Conservation (phyloP, 2,113 vertebrate species). For the Anarhynchus alexandrinus region DNA sequence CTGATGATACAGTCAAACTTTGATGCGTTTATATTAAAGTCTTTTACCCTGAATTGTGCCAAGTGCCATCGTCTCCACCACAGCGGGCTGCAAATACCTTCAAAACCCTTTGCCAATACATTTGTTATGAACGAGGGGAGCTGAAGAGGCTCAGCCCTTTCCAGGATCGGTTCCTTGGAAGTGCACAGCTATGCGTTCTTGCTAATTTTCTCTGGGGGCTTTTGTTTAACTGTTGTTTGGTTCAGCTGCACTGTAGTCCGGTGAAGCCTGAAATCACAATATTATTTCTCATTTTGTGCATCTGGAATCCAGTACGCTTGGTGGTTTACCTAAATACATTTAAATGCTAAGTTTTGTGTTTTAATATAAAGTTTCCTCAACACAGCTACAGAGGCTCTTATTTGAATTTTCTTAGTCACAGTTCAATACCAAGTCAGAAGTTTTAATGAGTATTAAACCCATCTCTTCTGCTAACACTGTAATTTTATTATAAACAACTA, state of each 20-base stretch:
- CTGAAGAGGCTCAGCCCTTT: not conserved
- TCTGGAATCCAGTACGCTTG: constrained; percentile 52
- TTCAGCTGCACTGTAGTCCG: constrained; percentile 12
- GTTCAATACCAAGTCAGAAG: not conserved
- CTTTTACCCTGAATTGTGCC: not conserved
- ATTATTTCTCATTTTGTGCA: constrained; percentile 63
- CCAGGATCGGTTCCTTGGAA: not conserved
- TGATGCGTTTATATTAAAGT: not conserved
- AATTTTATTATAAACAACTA: not conserved
- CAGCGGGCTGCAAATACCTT: not conserved
- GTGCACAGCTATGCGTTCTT: not conserved
- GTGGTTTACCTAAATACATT: constrained; percentile 45
- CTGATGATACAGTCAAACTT: not conserved
- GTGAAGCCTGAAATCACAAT: constrained; percentile 60
- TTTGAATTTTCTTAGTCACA: constrained; percentile 29
- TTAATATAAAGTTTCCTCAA: constrained; percentile 22
- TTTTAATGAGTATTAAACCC: not conserved
- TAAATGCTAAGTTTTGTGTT: constrained; percentile 28
- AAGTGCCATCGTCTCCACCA: not conserved
- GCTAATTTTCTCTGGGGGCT: not conserved
- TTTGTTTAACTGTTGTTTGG: constrained; percentile 48
- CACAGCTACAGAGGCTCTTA: not conserved
- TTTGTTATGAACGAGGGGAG: rapidly evolving
- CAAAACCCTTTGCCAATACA: not conserved
- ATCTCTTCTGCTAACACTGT: not conserved